Conservation (phyloP, 2,888 invertebrate species). For the Melinopterus prodromus region DNA sequence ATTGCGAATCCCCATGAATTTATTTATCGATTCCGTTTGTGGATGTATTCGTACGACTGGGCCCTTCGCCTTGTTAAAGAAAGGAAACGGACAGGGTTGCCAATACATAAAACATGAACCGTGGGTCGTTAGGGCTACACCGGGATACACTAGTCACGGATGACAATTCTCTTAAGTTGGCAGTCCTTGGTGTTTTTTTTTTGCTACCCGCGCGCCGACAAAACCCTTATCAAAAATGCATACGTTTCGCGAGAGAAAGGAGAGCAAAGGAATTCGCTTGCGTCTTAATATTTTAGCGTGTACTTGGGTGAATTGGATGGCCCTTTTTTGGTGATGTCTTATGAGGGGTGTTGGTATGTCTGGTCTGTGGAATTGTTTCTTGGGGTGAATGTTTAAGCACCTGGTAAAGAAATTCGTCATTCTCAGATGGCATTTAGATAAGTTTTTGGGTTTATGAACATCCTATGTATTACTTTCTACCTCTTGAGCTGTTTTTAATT, state of each 20-base stretch:
- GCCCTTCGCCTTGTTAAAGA: neutral
- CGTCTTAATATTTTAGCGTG: neutral
- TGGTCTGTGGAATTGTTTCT: neutral
- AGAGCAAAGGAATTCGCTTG: neutral
- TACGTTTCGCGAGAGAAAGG: neutral
- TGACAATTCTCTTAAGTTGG: conserved; percentile 4
- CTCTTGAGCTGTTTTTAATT: too few species aligned
- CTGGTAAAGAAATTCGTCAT: too few species aligned
- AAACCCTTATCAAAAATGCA: neutral
- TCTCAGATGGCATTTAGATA: too few species aligned
- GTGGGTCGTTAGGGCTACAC: neutral
- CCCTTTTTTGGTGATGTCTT: neutral
- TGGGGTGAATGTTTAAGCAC: neutral
- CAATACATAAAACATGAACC: neutral
- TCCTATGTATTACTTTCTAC: too few species aligned
- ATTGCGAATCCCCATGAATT: neutral
- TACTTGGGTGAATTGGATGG: neutral
- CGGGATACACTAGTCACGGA: neutral
- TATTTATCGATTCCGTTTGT: neutral
- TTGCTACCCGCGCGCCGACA: neutral
- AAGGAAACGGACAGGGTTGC: neutral
- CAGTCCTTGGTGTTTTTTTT: neutral
- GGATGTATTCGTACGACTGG: neutral
- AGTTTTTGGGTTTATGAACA: too few species aligned
- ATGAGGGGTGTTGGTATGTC: neutral